These are phyloP conservation scores for Agrilus planipennis DNA, from an alignment of 1,140 invertebrate genomes.

Conservation along the genomic window DNA sequence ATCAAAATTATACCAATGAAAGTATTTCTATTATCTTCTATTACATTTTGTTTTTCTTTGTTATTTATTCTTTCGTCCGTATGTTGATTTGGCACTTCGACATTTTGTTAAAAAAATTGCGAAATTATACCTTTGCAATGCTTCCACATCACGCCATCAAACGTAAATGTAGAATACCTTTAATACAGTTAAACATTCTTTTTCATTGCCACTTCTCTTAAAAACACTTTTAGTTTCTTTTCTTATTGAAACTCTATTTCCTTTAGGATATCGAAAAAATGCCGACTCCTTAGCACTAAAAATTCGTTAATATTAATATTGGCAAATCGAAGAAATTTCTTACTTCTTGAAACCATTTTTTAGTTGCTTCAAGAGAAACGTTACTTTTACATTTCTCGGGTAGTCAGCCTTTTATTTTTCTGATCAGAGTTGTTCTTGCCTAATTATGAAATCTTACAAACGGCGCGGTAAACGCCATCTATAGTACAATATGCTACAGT, in stretches of 20 bases:
- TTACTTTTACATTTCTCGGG: constrained; percentile 23
- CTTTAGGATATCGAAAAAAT: constrained; percentile 26
- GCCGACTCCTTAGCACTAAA: constrained; percentile 32
- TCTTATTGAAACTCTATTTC: constrained; percentile 18
- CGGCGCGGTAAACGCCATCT: too few relatives aligned
- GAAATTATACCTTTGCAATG: too few relatives aligned
- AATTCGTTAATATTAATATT: constrained; percentile 13
- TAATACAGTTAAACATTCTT: constrained; percentile 13
- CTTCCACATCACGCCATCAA: too few relatives aligned
- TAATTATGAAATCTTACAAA: too few relatives aligned
- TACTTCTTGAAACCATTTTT: constrained; percentile 21
- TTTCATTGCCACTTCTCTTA: constrained; percentile 16
- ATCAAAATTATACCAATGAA: too few relatives aligned
- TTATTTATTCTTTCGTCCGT: too few relatives aligned
- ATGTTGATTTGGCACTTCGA: too few relatives aligned
- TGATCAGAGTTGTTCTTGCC: constrained; percentile 6
- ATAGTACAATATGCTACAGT: too few relatives aligned
- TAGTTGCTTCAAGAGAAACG: constrained; percentile 13
- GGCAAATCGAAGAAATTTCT: constrained; percentile 16
- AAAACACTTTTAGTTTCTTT: constrained; percentile 25
- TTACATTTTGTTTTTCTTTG: too few relatives aligned
- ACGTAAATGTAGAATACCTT: too few relatives aligned
- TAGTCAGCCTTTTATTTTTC: constrained; percentile 23
- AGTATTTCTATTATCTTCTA: too few relatives aligned
- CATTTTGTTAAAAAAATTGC: too few relatives aligned